Conservation (phyloP, 2,888 invertebrate species). For the Acronicta leporina region DNA sequence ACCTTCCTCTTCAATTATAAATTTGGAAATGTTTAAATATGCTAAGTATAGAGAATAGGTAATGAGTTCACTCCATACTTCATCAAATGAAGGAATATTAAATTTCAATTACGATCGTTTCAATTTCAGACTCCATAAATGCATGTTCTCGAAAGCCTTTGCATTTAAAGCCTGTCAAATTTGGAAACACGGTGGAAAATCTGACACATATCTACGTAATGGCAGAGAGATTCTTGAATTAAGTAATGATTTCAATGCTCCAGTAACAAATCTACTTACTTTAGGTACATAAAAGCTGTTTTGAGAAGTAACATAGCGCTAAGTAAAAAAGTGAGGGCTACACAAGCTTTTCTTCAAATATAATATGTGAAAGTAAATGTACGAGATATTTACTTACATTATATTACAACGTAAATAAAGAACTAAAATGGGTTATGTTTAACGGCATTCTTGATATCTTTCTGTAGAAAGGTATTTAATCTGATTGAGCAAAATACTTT, state of each 20-base stretch:
- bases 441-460: no score
- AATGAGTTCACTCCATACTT: no score
- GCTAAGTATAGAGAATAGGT: slow-evolving; percentile 5
- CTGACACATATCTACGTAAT: slow-evolving; percentile 3
- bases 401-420: no score
- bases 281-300: slow-evolving; percentile 11
- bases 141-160: neutral
- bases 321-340: slow-evolving; percentile 1
- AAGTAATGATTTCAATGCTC: slow-evolving; percentile 23
- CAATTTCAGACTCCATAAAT: neutral
- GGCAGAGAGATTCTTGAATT: slow-evolving; percentile 19
- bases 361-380: neutral
- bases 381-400: neutral
- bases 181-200: slow-evolving; percentile 23
- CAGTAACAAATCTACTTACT: slow-evolving; percentile 17
- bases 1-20: slow-evolving; percentile 24
- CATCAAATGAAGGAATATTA: no score
- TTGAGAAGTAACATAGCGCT: slow-evolving; percentile 17
- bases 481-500: no score
- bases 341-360: neutral
- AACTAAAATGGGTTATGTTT: neutral
- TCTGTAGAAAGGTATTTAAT: no score
- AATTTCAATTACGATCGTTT: neutral
- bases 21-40: slow-evolving; percentile 28
- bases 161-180: slow-evolving; percentile 6